phyloP scores from a whole-genome alignment of 64 coral and sea anemone species.

The Montipora capricornis region DNA sequence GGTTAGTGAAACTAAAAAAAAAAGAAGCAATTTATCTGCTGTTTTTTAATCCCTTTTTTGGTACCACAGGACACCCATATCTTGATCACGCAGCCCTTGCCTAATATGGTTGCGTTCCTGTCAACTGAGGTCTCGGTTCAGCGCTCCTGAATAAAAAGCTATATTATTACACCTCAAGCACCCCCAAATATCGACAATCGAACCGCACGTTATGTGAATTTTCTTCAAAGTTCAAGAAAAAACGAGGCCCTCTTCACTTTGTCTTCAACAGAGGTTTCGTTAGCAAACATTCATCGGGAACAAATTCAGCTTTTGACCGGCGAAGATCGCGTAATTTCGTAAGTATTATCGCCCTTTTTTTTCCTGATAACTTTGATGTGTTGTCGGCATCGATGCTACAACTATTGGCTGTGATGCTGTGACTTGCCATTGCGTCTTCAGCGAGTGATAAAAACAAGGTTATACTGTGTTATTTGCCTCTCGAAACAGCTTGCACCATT shows the following conservation, averaged over 20 bases:
- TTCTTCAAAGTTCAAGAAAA: background rate
- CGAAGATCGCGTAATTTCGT: constrained; percentile 2
- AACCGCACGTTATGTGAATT: background rate
- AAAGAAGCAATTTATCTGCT: background rate
- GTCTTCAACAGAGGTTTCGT: background rate
- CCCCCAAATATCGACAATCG: background rate
- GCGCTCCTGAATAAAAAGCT: background rate
- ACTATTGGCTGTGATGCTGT: background rate
- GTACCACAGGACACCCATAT: no score
- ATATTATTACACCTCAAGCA: background rate
- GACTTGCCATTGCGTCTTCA: background rate
- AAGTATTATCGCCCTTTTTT: background rate
- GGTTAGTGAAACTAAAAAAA: no score
- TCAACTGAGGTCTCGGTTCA: background rate
- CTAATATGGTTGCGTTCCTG: background rate
- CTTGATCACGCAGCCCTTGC: background rate
- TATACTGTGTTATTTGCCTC: background rate
- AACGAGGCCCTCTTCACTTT: no score
- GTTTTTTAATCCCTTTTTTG: background rate
- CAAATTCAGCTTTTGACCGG: background rate
- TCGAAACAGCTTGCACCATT: background rate
- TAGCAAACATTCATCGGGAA: background rate
- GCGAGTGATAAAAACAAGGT: background rate
- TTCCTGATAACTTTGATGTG: background rate
- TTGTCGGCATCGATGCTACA: no score